Conservation (phyloP, 1,140 invertebrate genomes). For the Hetaerina americana region DNA sequence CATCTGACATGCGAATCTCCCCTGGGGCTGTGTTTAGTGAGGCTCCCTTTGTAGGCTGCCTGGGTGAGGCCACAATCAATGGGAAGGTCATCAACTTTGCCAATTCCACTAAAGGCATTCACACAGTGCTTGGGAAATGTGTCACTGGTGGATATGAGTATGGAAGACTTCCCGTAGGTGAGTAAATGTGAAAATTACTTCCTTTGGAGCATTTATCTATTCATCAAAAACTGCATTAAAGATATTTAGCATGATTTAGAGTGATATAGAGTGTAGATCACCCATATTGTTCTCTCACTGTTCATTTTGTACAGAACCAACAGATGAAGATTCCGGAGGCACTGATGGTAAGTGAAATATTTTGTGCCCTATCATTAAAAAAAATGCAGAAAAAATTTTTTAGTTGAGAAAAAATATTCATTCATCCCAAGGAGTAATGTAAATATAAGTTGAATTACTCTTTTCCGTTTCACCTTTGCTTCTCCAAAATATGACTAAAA, state of each 20-base stretch:
- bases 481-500: no score
- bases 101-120: constrained; percentile 43
- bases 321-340: not conserved
- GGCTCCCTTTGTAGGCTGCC: constrained; percentile 60
- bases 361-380: no score
- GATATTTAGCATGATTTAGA: no score
- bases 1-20: constrained; percentile 37
- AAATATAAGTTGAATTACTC: no score
- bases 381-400: no score
- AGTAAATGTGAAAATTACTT: not conserved
- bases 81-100: constrained; percentile 70
- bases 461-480: no score
- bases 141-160: constrained; percentile 1
- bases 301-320: not conserved
- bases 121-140: constrained; percentile 56
- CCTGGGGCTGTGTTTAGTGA: constrained; percentile 26
- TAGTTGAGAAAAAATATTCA: no score
- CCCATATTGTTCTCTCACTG: not conserved
- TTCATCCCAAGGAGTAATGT: no score
- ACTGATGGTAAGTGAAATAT: no score
- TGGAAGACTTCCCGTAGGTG: not conserved
- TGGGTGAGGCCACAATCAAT: constrained; percentile 77
- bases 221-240: not conserved
- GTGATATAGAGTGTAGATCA: no score
- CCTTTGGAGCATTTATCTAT: not conserved